Evolutionary conservation across 2,113 vertebrate genomes (phyloP).

Genomic region (Sminthopsis crassicaudata): DNA sequence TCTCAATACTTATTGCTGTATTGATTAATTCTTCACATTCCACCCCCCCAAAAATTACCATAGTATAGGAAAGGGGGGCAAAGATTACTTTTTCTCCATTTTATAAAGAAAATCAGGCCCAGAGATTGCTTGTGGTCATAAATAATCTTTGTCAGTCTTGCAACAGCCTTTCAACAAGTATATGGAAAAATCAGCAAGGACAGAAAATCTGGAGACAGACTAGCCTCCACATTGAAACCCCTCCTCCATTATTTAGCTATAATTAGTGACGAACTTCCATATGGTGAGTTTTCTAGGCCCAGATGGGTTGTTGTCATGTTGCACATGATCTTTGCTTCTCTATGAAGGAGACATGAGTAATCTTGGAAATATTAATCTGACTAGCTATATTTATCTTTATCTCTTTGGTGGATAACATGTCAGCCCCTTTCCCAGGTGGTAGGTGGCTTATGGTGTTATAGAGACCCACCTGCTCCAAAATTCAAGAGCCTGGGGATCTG

Average conservation of each 20-base stretch:
- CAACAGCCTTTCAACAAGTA: conserved; percentile 45
- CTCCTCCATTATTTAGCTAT: conserved; percentile 81
- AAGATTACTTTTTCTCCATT: neutral
- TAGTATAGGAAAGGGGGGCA: neutral
- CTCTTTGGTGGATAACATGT: conserved; percentile 65
- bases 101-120: neutral
- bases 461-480: neutral
- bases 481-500: neutral
- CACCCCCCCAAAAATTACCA: neutral
- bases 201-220: conserved; percentile 31
- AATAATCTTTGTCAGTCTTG: neutral
- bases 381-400: conserved; percentile 85
- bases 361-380: conserved; percentile 86
- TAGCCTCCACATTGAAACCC: conserved; percentile 67
- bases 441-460: neutral
- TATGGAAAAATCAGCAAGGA: conserved; percentile 57
- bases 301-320: conserved; percentile 86
- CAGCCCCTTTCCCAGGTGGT: conserved; percentile 59
- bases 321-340: conserved; percentile 86
- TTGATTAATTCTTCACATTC: neutral
- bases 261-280: conserved; percentile 85
- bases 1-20: neutral
- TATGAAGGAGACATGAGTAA: conserved; percentile 87
- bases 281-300: conserved; percentile 84
- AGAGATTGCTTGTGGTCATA: neutral